Base-by-base conservation (phyloP, 2,113 vertebrate species). In the Morone saxatilis region DNA sequence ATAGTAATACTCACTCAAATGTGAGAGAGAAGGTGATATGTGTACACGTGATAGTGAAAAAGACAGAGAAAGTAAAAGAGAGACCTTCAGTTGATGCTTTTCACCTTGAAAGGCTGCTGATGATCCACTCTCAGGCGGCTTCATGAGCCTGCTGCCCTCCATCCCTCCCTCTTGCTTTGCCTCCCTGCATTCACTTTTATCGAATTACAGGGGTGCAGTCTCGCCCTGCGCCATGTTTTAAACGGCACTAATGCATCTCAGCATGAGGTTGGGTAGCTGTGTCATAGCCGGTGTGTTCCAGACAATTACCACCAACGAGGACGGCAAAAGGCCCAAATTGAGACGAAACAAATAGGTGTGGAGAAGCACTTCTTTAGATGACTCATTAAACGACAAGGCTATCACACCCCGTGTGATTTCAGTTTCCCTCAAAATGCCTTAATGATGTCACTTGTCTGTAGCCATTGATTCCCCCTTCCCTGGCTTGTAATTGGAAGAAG, bases 361-460 rank as follows among this genome's bases (percentile, higher is more conserved):
- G 73, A 84, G 85, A 71, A 81, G 89, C 70, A 71, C 65, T 88
- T 63, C 50, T 81, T 31, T 43, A 50, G 83, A 84, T 82, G 89
- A 93, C 67, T 91, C 91, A 89, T 92, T 90, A 88, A 90, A 91
- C 89, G 88, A 81, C 50, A 51, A 36, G 71, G 56, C 77, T 61
- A 81, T 85, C 77, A 78, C 25, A 4, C 56, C 71, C 68, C 7
- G 48, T 62, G 88, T 82, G 84, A 90, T 85, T 84, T 83, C 67
- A 76, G 81, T 73, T 71, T 54, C 47, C 40, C 78, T 86, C 31
- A 63, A 90, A 92, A 89, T 69, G 78, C 76, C 74, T 85, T 70
- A 76, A 91, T 50, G 81, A 65, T 81, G 82, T 84, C 77, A 72
- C 86, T 84, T 76, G 76, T 88, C 81, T 78, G 71, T 53, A 67